These are phyloP conservation scores for Bufo gargarizans DNA, from an alignment of 2,113 vertebrate genomes.

Conservation along the genomic window DNA sequence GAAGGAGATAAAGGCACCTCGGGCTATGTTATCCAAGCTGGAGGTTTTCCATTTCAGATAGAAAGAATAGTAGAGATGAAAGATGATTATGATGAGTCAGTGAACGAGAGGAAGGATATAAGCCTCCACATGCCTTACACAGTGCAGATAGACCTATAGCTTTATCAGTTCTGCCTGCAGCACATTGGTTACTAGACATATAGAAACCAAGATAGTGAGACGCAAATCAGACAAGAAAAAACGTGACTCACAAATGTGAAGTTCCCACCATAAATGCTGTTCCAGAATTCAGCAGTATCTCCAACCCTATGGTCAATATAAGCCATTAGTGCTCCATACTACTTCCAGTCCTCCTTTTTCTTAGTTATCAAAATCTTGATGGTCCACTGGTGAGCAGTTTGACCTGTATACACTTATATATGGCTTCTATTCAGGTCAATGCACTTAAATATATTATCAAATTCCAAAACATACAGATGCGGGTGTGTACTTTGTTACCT, in stretches of 20 bases:
- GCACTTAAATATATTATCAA: too few relatives aligned
- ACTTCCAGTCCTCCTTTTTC: too few relatives aligned
- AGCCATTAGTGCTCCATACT: background rate
- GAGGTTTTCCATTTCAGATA: conserved; percentile 19
- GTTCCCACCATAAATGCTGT: background rate
- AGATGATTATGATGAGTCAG: conserved; percentile 40
- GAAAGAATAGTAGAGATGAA: conserved; percentile 20
- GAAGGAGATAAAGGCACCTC: conserved; percentile 40
- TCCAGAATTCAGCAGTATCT: background rate
- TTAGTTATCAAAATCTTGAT: background rate
- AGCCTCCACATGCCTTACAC: conserved; percentile 12
- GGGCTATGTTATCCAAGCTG: conserved; percentile 10
- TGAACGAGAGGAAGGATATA: conserved; percentile 20
- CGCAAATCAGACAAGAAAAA: background rate
- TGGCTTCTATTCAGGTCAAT: too few relatives aligned
- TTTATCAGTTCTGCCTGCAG: conserved; percentile 25
- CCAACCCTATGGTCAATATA: background rate
- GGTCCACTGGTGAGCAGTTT: too few relatives aligned
- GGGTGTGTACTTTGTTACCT: too few relatives aligned
- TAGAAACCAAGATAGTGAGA: background rate
- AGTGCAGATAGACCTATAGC: background rate
- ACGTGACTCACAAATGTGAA: background rate
- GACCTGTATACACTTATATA: too few relatives aligned
- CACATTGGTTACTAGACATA: conserved; percentile 39
- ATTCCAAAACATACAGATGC: too few relatives aligned